phyloP scores from a whole-genome alignment of 2,113 vertebrate species.

The Pelecanus crispus region DNA sequence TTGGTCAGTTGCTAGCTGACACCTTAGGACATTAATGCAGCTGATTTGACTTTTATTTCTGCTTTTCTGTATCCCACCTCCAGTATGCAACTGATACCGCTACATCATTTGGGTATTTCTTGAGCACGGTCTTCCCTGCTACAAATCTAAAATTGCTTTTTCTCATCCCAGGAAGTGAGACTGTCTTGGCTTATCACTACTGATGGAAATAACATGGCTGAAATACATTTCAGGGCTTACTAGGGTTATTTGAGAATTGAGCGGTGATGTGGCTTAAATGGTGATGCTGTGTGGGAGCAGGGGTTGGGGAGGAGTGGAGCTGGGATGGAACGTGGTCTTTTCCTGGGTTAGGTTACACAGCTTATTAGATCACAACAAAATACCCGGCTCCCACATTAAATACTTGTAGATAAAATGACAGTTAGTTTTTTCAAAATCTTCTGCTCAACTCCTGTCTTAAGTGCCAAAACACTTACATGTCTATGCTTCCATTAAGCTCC shows the following conservation, averaged over 20 bases:
- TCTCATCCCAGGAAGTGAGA: background rate
- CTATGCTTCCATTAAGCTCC: background rate
- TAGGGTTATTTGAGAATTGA: background rate
- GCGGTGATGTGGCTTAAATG: background rate
- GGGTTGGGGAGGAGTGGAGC: background rate
- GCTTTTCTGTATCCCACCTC: background rate
- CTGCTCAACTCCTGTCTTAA: background rate
- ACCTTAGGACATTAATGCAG: background rate
- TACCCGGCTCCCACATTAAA: background rate
- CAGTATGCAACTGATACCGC: too few species aligned
- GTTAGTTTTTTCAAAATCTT: background rate
- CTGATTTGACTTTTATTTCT: background rate
- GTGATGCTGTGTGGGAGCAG: background rate
- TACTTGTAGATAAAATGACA: background rate
- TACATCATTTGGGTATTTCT: fast-evolving
- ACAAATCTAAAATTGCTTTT: background rate
- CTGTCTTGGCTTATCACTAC: background rate
- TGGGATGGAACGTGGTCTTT: background rate
- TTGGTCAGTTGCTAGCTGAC: background rate
- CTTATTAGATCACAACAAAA: background rate
- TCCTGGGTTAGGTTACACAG: background rate
- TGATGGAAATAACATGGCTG: fast-evolving
- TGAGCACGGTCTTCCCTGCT: background rate
- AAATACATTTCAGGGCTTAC: background rate
- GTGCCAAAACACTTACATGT: background rate